Evolutionary conservation across 2,797 vertebrate species (phyloP).

Genomic region (Poeciliopsis paucimaculata): DNA sequence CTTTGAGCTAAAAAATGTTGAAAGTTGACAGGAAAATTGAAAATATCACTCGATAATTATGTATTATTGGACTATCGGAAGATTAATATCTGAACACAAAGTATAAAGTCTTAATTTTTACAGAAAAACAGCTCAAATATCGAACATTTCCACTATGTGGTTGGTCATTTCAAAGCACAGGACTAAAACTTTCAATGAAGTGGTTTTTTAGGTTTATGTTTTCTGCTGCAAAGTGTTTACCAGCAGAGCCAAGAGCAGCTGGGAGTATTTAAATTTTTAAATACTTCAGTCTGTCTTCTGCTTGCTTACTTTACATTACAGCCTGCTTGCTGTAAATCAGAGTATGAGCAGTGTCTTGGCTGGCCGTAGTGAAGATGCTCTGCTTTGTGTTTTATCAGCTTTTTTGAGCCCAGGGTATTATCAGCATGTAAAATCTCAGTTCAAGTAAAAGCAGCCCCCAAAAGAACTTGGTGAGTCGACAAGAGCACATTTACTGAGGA

Average conservation of each 20-base stretch:
- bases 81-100: too few species aligned
- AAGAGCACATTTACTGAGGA: not conserved
- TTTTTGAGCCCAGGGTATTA: not conserved
- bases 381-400: conserved; percentile 2
- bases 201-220: conserved; percentile 7
- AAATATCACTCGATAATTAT: too few species aligned
- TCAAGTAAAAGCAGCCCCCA: not conserved
- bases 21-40: too few species aligned
- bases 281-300: conserved; percentile 2
- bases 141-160: not conserved
- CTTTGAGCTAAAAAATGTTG: too few species aligned
- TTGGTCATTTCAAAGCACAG: conserved; percentile 1
- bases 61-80: too few species aligned
- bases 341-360: not conserved
- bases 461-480: not conserved
- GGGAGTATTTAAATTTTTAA: conserved; percentile 4
- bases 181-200: not conserved
- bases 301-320: not conserved
- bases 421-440: conserved; percentile 1
- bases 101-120: not conserved
- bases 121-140: not conserved
- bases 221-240: conserved; percentile 2
- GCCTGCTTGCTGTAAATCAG: not conserved
- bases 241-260: conserved; percentile 15
- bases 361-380: not conserved